Evolutionary conservation across 2,113 vertebrate genomes (phyloP).

Genomic region (Pandion haliaetus): DNA sequence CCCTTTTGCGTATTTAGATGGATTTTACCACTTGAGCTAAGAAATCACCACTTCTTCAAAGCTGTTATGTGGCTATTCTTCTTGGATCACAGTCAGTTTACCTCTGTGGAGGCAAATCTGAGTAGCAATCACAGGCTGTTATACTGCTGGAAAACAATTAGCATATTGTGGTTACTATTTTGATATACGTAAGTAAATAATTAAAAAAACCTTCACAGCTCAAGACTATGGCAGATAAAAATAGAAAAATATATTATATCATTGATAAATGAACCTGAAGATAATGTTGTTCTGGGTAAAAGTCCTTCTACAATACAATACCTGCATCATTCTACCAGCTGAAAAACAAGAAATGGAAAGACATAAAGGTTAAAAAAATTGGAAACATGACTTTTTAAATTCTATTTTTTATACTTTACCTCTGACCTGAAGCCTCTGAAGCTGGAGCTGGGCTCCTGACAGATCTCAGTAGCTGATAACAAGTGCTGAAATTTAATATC

Average conservation of each 20-base stretch:
- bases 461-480: not conserved
- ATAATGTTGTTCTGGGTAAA: not conserved
- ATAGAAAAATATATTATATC: not conserved
- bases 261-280: not conserved
- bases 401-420: not conserved
- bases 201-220: not conserved
- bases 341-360: not conserved
- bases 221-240: not conserved
- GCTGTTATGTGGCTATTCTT: not conserved
- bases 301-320: not conserved
- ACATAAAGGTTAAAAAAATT: not conserved
- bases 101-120: not conserved
- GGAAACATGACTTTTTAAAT: not conserved
- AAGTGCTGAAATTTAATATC: not conserved
- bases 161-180: not conserved
- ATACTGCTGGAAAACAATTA: not conserved
- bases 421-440: not conserved
- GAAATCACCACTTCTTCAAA: not conserved
- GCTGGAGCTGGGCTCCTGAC: not conserved
- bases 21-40: not conserved
- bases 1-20: not conserved
- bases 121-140: not conserved
- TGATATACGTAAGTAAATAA: not conserved
- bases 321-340: not conserved
- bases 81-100: not conserved